These are phyloP conservation scores for Abscondita cerata DNA, from an alignment of 2,888 invertebrate species.

Conservation along the genomic window DNA sequence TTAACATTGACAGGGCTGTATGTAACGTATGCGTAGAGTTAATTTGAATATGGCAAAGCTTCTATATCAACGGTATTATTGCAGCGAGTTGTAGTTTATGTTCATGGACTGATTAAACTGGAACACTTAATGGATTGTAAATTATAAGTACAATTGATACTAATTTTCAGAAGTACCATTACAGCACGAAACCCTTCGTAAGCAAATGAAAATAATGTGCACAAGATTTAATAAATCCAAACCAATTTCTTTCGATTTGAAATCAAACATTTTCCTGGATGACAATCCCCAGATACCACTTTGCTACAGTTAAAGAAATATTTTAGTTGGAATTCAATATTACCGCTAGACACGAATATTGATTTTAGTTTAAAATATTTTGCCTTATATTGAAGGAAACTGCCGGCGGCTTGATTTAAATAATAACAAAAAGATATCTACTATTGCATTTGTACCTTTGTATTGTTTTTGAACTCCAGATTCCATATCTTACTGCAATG, in stretches of 20 bases:
- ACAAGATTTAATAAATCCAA: slow-evolving; percentile 1
- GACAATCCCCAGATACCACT: not conserved
- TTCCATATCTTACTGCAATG: no score
- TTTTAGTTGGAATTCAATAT: slow-evolving; percentile 8
- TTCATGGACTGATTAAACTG: slow-evolving; percentile 12
- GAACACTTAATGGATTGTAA: slow-evolving; percentile 6
- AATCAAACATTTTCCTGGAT: not conserved
- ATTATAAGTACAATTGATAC: slow-evolving; percentile 8
- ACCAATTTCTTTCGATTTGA: not conserved
- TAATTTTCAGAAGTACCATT: not conserved
- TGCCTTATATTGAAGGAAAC: no score
- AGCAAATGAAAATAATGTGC: not conserved
- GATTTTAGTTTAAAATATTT: no score
- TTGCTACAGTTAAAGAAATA: slow-evolving; percentile 4
- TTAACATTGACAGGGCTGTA: slow-evolving; percentile 20
- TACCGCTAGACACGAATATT: no score
- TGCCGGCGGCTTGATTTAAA: no score
- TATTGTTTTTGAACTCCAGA: no score
- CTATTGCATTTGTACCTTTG: no score
- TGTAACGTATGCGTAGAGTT: slow-evolving; percentile 27
- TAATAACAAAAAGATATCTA: no score
- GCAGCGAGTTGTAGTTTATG: slow-evolving; percentile 8
- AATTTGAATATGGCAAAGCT: slow-evolving; percentile 19
- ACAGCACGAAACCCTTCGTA: not conserved
- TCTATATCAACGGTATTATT: slow-evolving; percentile 14